Conservation (phyloP, 2,113 vertebrate genomes). For the cat (Felis catus) region DNA sequence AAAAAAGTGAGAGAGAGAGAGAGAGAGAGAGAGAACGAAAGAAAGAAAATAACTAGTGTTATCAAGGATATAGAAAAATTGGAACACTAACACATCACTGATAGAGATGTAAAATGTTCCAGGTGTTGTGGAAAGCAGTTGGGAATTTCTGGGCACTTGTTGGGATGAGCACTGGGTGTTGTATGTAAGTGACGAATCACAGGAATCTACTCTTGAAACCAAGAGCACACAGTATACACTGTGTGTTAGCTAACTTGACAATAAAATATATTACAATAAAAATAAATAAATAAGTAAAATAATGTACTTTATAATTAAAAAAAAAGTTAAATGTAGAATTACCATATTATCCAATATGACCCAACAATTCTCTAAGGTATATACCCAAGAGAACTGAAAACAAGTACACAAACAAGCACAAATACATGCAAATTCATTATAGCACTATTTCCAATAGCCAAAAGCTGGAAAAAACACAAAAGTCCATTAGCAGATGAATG, state of each 20-base stretch:
- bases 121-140: neutral
- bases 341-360: neutral
- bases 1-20: rapidly evolving
- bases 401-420: neutral
- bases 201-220: too few species aligned
- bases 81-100: neutral
- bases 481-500: neutral
- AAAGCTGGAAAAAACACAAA: neutral
- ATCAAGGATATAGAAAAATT: neutral
- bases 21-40: neutral
- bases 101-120: neutral
- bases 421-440: neutral
- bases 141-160: neutral
- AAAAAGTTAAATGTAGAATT: neutral
- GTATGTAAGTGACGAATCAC: too few species aligned
- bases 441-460: neutral
- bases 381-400: neutral
- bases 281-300: too few species aligned
- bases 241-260: too few species aligned
- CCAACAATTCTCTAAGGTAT: neutral
- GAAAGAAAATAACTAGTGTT: neutral
- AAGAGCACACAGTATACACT: too few species aligned
- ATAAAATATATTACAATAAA: too few species aligned
- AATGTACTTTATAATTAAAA: too few species aligned
- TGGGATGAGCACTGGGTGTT: too few species aligned